Conservation (phyloP, 2,797 vertebrate genomes). For the Sardinella longiceps region DNA sequence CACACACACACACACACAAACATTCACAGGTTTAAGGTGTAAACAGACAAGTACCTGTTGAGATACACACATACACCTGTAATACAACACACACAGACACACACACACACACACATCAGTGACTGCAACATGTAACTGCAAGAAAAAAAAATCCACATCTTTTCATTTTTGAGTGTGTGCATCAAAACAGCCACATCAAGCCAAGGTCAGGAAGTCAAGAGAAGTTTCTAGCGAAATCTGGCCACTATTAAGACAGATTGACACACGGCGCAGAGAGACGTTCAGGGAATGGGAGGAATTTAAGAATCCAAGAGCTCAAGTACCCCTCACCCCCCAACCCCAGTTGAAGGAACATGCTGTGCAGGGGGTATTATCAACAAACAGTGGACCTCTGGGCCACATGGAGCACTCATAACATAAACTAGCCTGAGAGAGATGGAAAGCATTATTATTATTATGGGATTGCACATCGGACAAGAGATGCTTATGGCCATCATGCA, state of each 20-base stretch:
- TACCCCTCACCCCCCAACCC: no score
- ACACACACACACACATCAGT: background rate
- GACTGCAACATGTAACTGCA: background rate
- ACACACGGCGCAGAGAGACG: background rate
- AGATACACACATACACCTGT: background rate
- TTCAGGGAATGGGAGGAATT: background rate
- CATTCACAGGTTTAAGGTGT: no score
- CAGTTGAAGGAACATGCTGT: background rate
- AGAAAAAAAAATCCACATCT: no score
- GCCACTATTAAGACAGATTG: background rate
- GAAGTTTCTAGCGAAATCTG: background rate
- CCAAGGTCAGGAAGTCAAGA: background rate
- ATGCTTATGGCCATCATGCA: background rate
- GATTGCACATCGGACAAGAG: background rate
- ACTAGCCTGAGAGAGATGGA: conserved; percentile 10
- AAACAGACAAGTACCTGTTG: background rate
- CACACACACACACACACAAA: conserved; percentile 1
- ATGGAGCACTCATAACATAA: background rate
- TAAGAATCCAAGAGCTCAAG: background rate
- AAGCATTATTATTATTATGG: background rate
- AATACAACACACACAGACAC: background rate
- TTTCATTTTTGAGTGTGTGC: no score
- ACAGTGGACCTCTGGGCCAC: background rate
- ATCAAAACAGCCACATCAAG: background rate
- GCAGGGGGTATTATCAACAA: conserved; percentile 14